Evolutionary conservation across 2,797 vertebrate genomes (phyloP), one percentile per base, ranked within the genome.

Genomic region (Kryptopterus vitreolus): DNA sequence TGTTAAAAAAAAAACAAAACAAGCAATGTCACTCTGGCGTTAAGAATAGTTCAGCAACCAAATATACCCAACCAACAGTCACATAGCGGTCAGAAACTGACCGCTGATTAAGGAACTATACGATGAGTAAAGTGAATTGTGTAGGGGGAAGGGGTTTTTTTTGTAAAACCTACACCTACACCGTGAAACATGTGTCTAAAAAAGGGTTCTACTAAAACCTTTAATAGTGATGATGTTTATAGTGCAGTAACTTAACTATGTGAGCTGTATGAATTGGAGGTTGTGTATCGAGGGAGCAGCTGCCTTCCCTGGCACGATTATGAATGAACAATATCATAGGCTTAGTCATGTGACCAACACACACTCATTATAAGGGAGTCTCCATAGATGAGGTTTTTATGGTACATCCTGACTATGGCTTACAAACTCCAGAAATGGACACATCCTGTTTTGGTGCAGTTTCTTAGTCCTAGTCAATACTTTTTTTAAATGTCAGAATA

Each of bases 311-410:
- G 86, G 74, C 82, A 87, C 35, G 84, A 88, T 93, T 90, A 90
- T 94, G 92, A 95, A 94, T 93, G 91, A 91, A 92, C 83, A 90
- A 89, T 93, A 94, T 90, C 86, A 88, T 89, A 89, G 89, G 77
- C 76, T 65, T 86, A 89, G 87, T 89, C 93, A 93, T 88, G 91
- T 94, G 92, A 93, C 90, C 22, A 22, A 10, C 61, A 63, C 89
- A 91, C 92, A 80, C 90, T 91, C 90, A 91, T 92, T 91, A 57
- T 85, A 87, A 87, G 86, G 88, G 85, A 53, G 89, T 94, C 91
- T 88, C 92, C 91, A 93, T 92, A 93, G 91, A 74, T 92, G 90
- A 91, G 70, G 86, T 89, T 65, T 71, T 75, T 71, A 89, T 88
- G 89, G 87, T 87, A 86, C 82, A 74, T 88, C 89, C 31, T 79